phyloP scores from a whole-genome alignment of 2,797 vertebrate genomes.

The Peromyscus melanophrys region DNA sequence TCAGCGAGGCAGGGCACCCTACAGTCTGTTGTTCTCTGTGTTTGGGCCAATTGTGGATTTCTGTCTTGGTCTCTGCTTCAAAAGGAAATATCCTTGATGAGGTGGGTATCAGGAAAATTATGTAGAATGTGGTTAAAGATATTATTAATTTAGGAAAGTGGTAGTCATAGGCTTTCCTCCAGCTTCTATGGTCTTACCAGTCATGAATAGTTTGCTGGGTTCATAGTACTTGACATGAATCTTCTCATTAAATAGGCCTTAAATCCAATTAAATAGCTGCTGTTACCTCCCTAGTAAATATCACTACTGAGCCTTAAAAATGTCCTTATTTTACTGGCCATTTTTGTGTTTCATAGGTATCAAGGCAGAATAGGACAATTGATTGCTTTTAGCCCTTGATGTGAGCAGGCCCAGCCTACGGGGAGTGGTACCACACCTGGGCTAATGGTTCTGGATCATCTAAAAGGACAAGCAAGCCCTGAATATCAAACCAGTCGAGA shows the following conservation, averaged over 20 bases:
- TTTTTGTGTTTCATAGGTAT: neutral
- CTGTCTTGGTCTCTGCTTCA: neutral
- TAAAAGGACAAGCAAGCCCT: neutral
- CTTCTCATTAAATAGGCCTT: neutral
- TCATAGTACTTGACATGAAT: no score
- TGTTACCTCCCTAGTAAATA: neutral
- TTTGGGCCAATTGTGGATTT: neutral
- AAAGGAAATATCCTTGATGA: neutral
- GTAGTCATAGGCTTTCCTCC: neutral
- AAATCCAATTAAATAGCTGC: neutral
- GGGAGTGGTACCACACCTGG: neutral
- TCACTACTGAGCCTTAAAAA: neutral
- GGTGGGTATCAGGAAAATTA: neutral
- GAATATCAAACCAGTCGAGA: neutral
- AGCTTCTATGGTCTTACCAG: neutral
- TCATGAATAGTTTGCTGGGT: neutral
- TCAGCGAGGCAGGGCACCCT: neutral
- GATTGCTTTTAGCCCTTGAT: neutral
- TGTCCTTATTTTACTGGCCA: neutral
- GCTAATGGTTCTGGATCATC: fast-evolving
- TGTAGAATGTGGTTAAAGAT: neutral
- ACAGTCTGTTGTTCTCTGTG: neutral
- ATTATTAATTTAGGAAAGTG: neutral
- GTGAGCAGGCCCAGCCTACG: no score
- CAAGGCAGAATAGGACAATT: neutral